Evolutionary conservation across 2,797 vertebrate species (phyloP).

Genomic region (Sphenopsis melanotis): DNA sequence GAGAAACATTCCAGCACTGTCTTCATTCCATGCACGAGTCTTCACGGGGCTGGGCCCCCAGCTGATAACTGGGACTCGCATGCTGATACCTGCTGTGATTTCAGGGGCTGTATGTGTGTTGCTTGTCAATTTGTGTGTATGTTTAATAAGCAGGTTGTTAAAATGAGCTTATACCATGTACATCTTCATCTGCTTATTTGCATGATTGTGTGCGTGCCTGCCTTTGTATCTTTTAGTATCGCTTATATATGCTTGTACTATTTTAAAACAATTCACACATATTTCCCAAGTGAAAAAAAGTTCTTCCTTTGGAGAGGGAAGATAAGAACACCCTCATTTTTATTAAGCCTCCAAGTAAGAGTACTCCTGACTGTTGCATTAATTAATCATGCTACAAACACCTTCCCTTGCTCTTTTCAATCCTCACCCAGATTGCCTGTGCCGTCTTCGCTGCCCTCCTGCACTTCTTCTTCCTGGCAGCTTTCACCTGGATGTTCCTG

Average conservation of each 20-base stretch:
- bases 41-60: neutral
- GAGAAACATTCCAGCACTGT: neutral
- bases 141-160: neutral
- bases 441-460: constrained; percentile 94
- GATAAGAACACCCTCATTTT: neutral
- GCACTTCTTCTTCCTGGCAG: constrained; percentile 98
- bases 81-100: neutral
- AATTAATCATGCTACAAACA: neutral
- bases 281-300: neutral
- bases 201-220: neutral
- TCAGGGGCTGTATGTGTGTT: neutral
- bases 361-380: neutral
- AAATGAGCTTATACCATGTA: neutral
- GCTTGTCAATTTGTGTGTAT: neutral
- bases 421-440: constrained; percentile 84
- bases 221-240: neutral
- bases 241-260: neutral
- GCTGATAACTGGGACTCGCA: neutral
- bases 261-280: neutral
- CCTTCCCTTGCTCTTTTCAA: neutral
- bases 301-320: neutral
- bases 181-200: neutral
- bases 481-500: constrained; percentile 99
- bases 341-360: neutral
- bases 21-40: neutral